A percentile compares a stretch with the other conserved stretches of the same genome.
Evolutionary conservation across 2,113 vertebrate species (phyloP).

Genomic region (Corythornis cristatus): DNA sequence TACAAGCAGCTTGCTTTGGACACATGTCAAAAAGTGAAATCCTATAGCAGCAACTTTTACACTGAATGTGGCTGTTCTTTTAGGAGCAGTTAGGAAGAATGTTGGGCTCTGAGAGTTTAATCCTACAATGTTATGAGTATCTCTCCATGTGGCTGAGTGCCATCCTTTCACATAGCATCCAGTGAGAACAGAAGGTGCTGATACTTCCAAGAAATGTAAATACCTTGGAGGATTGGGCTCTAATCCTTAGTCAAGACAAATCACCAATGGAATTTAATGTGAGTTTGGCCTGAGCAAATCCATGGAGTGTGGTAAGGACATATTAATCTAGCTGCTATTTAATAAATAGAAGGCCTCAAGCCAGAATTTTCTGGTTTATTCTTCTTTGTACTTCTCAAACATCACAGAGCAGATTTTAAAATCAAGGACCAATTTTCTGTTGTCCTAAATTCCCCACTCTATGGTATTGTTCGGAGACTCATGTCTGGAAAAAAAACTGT

Average conservation of each 20-base stretch:
- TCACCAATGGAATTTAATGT: slow-evolving; percentile 9
- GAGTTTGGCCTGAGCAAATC: background rate
- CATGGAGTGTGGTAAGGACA: background rate
- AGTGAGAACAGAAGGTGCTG: background rate
- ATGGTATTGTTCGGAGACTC: background rate
- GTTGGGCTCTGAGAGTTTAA: background rate
- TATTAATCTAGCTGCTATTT: background rate
- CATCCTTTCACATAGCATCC: background rate
- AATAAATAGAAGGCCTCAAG: background rate
- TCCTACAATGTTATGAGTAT: background rate
- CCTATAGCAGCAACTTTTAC: background rate
- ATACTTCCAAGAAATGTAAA: background rate
- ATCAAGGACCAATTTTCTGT: background rate
- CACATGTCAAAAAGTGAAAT: background rate
- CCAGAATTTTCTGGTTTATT: background rate
- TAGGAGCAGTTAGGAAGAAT: slow-evolving; percentile 1
- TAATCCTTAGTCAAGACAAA: slow-evolving; percentile 49
- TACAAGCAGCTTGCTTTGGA: background rate
- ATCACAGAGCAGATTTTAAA: background rate
- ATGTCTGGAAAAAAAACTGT: background rate
- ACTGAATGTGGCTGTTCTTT: background rate
- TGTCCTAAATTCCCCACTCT: background rate
- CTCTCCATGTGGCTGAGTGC: background rate
- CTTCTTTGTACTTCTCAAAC: background rate
- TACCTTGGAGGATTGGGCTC: background rate